Conservation (phyloP, 64 coral and sea anemone genomes). For the Actinia equina region DNA sequence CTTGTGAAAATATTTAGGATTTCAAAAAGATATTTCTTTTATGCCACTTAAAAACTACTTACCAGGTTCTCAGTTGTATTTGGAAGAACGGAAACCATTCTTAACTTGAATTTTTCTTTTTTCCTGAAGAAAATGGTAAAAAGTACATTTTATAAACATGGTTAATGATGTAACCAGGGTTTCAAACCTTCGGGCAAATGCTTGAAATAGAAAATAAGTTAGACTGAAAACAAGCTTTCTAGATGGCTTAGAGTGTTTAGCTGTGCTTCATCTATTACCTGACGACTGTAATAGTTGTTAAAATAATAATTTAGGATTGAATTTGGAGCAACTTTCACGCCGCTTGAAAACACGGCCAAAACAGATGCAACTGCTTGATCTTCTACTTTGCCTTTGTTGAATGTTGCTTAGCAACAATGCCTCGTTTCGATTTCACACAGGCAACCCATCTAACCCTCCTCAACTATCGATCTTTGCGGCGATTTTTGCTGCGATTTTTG, state of each 20-base stretch:
- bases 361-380: background rate
- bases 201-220: background rate
- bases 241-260: background rate
- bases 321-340: background rate
- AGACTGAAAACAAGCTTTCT: background rate
- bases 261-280: background rate
- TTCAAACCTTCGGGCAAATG: background rate
- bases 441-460: background rate
- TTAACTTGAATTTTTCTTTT: background rate
- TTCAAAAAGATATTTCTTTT: background rate
- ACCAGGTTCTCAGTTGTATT: slow-evolving; percentile 57
- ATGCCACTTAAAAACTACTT: slow-evolving; percentile 11
- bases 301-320: background rate
- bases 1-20: background rate
- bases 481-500: no score
- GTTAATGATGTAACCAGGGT: no score
- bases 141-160: slow-evolving; percentile 5
- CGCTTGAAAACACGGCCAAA: background rate
- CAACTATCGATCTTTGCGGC: no score
- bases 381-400: slow-evolving; percentile 2
- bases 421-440: background rate
- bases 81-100: slow-evolving; percentile 74
- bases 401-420: slow-evolving; percentile 8
- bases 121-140: background rate
- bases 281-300: background rate